A percentile compares a stretch with the other conserved stretches of the same genome.
Evolutionary conservation across 2,888 invertebrate species (phyloP).

Genomic region (Epistrophe eligans): DNA sequence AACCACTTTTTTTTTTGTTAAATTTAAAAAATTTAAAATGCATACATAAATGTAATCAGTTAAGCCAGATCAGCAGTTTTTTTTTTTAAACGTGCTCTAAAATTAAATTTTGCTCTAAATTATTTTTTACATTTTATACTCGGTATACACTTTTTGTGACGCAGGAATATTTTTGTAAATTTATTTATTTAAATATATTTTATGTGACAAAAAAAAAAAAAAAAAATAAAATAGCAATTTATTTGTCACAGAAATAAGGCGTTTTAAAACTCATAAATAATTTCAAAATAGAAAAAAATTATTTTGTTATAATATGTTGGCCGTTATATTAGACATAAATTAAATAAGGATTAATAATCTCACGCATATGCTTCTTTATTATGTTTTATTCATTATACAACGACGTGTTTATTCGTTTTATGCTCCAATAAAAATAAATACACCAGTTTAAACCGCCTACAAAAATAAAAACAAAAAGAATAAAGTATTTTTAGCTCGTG

Average conservation of each 20-base stretch:
- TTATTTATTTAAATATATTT: not conserved
- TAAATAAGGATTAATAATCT: not conserved
- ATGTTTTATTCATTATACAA: not conserved
- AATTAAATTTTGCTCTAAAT: not conserved
- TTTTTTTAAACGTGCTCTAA: conserved; percentile 17
- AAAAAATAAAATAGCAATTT: not conserved
- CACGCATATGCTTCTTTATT: not conserved
- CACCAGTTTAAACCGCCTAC: not conserved
- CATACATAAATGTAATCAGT: not conserved
- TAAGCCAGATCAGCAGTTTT: conserved; percentile 9
- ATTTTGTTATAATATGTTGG: not conserved
- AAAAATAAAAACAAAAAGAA: not conserved
- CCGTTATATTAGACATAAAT: not conserved
- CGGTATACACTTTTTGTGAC: conserved; percentile 11
- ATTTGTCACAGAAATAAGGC: not conserved
- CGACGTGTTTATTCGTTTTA: conserved; percentile 2
- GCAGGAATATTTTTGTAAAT: conserved; percentile 4
- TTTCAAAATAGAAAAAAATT: not conserved
- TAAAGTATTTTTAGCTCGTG: conserved; percentile 5
- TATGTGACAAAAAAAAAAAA: conserved; percentile 15
- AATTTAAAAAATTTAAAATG: not conserved
- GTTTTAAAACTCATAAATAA: conserved; percentile 7
- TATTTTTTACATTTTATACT: not conserved
- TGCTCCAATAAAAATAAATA: conserved; percentile 11
- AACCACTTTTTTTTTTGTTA: not conserved